Evolutionary conservation across 64 coral and sea anemone genomes (phyloP).

Genomic region (Pocillopora verrucosa): DNA sequence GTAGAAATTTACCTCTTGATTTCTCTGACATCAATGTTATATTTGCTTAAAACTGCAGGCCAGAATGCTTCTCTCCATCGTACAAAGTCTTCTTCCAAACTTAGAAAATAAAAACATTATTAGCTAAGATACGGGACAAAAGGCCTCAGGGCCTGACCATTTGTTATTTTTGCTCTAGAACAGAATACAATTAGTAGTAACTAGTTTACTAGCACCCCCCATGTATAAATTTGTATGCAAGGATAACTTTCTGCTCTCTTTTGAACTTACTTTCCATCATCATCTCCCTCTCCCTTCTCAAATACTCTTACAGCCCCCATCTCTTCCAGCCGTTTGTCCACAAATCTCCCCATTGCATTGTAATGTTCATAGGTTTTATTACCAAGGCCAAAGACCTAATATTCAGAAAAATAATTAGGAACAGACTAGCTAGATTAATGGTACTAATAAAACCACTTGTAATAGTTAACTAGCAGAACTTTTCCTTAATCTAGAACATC

Average conservation of each 20-base stretch:
- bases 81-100: slow-evolving; percentile 98
- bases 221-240: not conserved
- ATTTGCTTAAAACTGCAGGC: slow-evolving; percentile 91
- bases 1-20: slow-evolving; percentile 63
- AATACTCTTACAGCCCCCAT: slow-evolving; percentile 85
- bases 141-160: too few relatives aligned
- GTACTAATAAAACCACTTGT: too few relatives aligned
- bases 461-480: too few relatives aligned
- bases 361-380: slow-evolving; percentile 98
- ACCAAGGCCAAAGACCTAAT: slow-evolving; percentile 88
- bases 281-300: slow-evolving; percentile 92
- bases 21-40: slow-evolving; percentile 75
- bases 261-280: slow-evolving; percentile 95
- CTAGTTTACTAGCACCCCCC: not conserved
- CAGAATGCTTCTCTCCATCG: slow-evolving; percentile 94
- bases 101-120: slow-evolving; percentile 5
- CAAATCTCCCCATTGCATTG: slow-evolving; percentile 91
- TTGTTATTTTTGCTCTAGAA: too few relatives aligned
- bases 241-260: not conserved
- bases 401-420: not conserved
- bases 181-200: not conserved
- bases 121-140: not conserved
- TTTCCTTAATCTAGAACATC: too few relatives aligned
- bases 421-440: not conserved
- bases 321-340: slow-evolving; percentile 89